A percentile compares a stretch with the other conserved stretches of the same genome.
Conservation (phyloP, 2,888 invertebrate genomes). For the Polietes domitor region DNA sequence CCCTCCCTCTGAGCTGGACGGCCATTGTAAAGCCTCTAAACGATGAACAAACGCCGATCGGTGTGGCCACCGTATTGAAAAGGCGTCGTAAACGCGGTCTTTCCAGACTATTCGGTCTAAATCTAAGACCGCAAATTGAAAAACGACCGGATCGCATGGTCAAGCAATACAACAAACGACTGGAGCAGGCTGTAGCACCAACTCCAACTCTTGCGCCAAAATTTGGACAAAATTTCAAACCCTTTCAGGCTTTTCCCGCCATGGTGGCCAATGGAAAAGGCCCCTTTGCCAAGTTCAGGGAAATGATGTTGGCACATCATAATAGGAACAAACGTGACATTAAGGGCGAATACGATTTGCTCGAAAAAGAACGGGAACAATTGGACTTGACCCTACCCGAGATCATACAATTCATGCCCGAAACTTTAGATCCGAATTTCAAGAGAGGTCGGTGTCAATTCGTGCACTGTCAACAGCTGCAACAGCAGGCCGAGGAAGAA, state of each 20-base stretch:
- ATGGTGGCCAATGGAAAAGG: not conserved
- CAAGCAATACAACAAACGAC: slow-evolving; percentile 74
- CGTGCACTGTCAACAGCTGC: slow-evolving; percentile 51
- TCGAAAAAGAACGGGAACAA: slow-evolving; percentile 74
- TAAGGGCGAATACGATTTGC: slow-evolving; percentile 78
- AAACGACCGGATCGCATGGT: slow-evolving; percentile 73
- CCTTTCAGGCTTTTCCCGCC: not conserved
- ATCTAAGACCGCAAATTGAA: slow-evolving; percentile 58
- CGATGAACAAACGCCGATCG: not conserved
- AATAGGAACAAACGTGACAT: slow-evolving; percentile 74
- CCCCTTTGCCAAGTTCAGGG: slow-evolving; percentile 38
- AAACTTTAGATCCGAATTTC: slow-evolving; percentile 75
- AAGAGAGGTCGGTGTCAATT: slow-evolving; percentile 76
- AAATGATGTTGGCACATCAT: slow-evolving; percentile 18
- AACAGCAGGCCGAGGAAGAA: not conserved
- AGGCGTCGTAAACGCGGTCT: slow-evolving; percentile 74
- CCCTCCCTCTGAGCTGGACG: slow-evolving; percentile 36
- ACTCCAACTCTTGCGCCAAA: not conserved
- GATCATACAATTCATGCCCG: slow-evolving; percentile 79
- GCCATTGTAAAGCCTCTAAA: slow-evolving; percentile 47
- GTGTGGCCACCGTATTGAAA: not conserved
- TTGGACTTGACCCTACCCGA: slow-evolving; percentile 78
- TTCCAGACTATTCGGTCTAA: slow-evolving; percentile 67
- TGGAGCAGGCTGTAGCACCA: slow-evolving; percentile 36
- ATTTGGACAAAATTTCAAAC: not conserved